Base-by-base conservation (phyloP, 2,113 vertebrate species). In the Melanostigma gelatinosum region DNA sequence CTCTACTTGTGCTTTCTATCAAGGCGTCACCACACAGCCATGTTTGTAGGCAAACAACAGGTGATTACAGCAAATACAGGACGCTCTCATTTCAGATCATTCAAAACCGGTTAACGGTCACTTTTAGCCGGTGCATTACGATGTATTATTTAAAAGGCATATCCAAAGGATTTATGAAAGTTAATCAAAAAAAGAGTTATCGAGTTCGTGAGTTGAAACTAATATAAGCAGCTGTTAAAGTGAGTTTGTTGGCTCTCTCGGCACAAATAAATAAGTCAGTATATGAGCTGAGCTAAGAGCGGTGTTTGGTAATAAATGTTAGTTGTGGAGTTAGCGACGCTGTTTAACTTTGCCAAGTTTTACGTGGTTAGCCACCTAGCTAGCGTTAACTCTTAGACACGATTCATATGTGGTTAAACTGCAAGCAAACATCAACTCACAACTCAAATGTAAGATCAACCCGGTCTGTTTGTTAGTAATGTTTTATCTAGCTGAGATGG, bases 21-120 rank as follows among this genome's bases (percentile, higher is more conserved):
- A 27, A 66, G 36, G 58, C 8, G 61, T 67, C 67, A 81, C 42
- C 46, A 22, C 7, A 11, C 67, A 52, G 60, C 27, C 40, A 54
- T 78, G 46, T 87, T 86, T 78, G 32, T 8, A 46, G 87, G 46
- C 60, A 83, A 86, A 85, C 64, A 78, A 50, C 68, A 54, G 70
- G 55, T 83, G 58, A 72, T 71, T n/a, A 63, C 62, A 83, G 69
- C 54, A 72, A 67, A 85, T 40, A 75, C 81, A 66, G 65, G 61
- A 66, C 50, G n/a, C 7, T 71, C 46, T 20, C 44, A 2, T 58
- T 10, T 32, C 8, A 1, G 5, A 34, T 48, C 15, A 63, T 52
- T 44, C 13, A 11, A 8, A 32, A 1, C 2, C 2, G 20, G 4
- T 27, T 46, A 8, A 20, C 2, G 11, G 13, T 48, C 1, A 15